Conservation (phyloP, 2,888 invertebrate genomes). For the Meliscaeva auricollis region DNA sequence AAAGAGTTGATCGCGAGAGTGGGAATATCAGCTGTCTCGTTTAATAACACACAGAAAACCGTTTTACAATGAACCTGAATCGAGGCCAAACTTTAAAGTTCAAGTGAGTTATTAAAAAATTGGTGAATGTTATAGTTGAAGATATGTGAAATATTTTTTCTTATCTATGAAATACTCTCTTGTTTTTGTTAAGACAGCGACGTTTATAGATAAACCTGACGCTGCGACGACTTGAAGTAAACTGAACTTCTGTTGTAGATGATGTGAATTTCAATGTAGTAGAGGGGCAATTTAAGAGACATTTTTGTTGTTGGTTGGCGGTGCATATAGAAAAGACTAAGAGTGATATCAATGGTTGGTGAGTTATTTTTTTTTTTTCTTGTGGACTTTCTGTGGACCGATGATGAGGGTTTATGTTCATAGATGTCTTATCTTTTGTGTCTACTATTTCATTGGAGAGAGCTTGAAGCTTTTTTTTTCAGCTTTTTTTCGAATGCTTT, state of each 20-base stretch:
- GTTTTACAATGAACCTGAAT: constrained; percentile 51
- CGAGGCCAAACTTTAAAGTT: constrained; percentile 48
- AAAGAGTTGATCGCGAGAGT: neutral
- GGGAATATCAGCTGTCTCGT: neutral
- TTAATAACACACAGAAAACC: constrained; percentile 7
- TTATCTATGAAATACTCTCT: neutral
- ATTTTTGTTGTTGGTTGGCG: constrained; percentile 3
- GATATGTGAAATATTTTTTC: neutral
- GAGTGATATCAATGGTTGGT: constrained; percentile 4
- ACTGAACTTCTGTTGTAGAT: constrained; percentile 45
- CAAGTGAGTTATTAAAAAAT: constrained; percentile 28
- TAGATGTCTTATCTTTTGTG: neutral
- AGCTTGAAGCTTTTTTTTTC: neutral
- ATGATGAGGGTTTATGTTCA: neutral
- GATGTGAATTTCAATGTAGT: constrained; percentile 33
- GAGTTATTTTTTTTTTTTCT: neutral
- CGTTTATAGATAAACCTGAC: constrained; percentile 38
- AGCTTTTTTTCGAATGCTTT: neutral
- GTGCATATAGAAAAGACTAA: neutral
- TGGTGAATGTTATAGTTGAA: neutral
- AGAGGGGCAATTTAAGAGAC: constrained; percentile 22
- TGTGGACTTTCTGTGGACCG: constrained; percentile 8
- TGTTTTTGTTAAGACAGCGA: neutral
- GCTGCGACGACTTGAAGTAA: constrained; percentile 44
- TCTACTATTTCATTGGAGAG: neutral